A percentile compares a stretch with the other conserved stretches of the same genome.
Conservation (phyloP, 2,113 vertebrate species). For the Emydura subglobosa region DNA sequence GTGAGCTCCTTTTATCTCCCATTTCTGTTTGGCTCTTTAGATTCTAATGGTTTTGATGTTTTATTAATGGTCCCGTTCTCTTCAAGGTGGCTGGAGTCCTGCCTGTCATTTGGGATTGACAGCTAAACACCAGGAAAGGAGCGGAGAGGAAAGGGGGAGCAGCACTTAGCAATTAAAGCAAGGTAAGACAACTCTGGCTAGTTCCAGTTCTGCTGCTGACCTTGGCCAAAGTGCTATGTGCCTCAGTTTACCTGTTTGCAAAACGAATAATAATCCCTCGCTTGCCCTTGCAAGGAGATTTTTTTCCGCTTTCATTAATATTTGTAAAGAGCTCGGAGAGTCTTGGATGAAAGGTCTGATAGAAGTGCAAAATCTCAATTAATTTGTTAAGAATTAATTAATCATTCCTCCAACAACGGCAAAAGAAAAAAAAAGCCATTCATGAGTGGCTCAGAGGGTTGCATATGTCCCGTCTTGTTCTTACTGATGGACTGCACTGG, state of each 20-base stretch:
- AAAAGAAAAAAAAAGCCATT: neutral
- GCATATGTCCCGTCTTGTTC: fast-evolving
- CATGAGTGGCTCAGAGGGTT: fast-evolving
- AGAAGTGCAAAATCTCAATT: neutral
- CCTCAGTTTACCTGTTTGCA: constrained; percentile 19
- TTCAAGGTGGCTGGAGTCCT: neutral
- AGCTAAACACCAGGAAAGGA: neutral
- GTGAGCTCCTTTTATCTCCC: constrained; percentile 1
- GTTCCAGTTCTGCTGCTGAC: neutral
- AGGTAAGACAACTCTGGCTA: neutral
- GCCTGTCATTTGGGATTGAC: constrained; percentile 22
- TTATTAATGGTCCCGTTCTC: constrained; percentile 35
- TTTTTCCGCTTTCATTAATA: neutral
- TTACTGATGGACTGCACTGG: neutral
- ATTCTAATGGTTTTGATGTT: constrained; percentile 51
- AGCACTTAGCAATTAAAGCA: fast-evolving
- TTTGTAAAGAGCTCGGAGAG: neutral
- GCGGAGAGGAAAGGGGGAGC: fast-evolving
- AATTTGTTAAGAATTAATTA: neutral
- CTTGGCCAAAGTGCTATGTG: fast-evolving
- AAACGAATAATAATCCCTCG: fast-evolving
- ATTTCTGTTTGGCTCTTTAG: constrained; percentile 1
- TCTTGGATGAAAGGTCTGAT: neutral
- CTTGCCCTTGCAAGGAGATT: neutral
- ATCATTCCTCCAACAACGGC: neutral